Base-by-base conservation (phyloP, 1,140 invertebrate genomes). In the Leptinotarsa lineolata region DNA sequence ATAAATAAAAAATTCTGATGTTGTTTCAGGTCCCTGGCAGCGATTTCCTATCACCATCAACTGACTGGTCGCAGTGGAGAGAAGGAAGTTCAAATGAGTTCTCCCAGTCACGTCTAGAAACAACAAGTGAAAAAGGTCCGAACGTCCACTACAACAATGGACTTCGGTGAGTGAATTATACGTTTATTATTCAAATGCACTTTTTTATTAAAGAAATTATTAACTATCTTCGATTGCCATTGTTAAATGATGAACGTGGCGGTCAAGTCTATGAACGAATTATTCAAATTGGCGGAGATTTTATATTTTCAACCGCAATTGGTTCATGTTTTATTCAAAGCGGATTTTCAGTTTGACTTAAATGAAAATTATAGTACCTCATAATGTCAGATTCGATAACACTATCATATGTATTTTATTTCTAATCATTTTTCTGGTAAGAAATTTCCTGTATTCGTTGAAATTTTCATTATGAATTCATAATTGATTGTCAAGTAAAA, bases 141-240 rank as follows among this genome's bases (percentile, higher is more conserved):
- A 24, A 69, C 68, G 68, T 58, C 66, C 8, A 69, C 46, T 59
- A 58, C 68, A 69, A 69, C 68, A 69, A 69, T 69, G 68, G 68
- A 69, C 68, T 58, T 69, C 22, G 68, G 68, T 69, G 30, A 54
- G 68, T 69, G 45, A 54, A 18, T 54, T 54, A 54, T 54, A 54
- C 3, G 48, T 18, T 65, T 65, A 65, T 65, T 65, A 65, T 65
- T 65, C 63, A 39, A 39, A 65, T 65, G 22, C 39, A 16, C 63
- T 65, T 65, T 65, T 65, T 30, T 39, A 30, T 39, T 30, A 21
- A 21, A 16, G 39, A 65, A 65, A 30, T 65, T 65, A 65, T 65
- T 65, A 65, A 65, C 63, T 24, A 22, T 39, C 63, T 39, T 65
- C 63, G 15, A 39, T 24, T 24, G 63, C 63, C n/a, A 18, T 54